A percentile compares a stretch with the other conserved stretches of the same genome.
Conservation (phyloP, 64 coral and sea anemone genomes). For the Porites lutea region DNA sequence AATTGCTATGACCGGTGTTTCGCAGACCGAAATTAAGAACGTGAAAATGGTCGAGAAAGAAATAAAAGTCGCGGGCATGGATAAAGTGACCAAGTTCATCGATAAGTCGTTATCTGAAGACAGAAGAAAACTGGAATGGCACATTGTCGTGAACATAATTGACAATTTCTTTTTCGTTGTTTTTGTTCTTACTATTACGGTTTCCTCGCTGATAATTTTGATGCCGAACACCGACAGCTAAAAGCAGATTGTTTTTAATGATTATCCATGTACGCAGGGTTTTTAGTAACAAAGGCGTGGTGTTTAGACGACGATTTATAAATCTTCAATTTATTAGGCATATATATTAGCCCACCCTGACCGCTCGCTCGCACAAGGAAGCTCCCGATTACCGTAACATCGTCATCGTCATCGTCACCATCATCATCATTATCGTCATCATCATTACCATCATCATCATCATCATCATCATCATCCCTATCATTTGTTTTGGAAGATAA, state of each 20-base stretch:
- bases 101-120: constrained; percentile 39
- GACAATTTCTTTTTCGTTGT: constrained; percentile 80
- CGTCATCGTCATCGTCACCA: too few relatives aligned
- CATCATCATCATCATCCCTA: too few relatives aligned
- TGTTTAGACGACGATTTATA: too few relatives aligned
- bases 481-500: too few relatives aligned
- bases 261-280: background rate
- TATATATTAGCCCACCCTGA: too few relatives aligned
- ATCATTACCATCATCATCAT: too few relatives aligned
- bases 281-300: background rate
- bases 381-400: too few relatives aligned
- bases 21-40: background rate
- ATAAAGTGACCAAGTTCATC: constrained; percentile 51
- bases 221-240: background rate
- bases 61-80: constrained; percentile 33
- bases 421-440: too few relatives aligned
- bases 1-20: constrained; percentile 1
- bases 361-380: too few relatives aligned
- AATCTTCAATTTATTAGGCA: too few relatives aligned
- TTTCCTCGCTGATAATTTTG: constrained; percentile 68
- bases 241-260: background rate
- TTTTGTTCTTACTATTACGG: constrained; percentile 54
- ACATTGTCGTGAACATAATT: constrained; percentile 66
- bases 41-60: constrained; percentile 4
- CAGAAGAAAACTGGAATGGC: constrained; percentile 65